These are phyloP conservation scores for Trissonchulus latispiculum DNA, from an alignment of 2,888 invertebrate genomes.

Conservation along the genomic window DNA sequence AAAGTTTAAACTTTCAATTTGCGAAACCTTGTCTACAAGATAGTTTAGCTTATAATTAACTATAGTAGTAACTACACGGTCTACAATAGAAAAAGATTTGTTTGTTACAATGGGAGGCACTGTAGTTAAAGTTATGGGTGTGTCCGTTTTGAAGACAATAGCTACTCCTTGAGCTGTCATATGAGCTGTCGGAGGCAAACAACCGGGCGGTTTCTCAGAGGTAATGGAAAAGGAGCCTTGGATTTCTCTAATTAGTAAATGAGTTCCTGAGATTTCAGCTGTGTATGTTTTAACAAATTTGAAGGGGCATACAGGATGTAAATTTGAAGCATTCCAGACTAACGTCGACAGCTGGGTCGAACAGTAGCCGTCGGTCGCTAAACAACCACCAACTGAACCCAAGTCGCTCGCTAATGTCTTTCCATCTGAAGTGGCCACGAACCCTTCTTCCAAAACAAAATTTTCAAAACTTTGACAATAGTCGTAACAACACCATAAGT, in stretches of 20 bases:
- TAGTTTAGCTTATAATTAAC: background rate
- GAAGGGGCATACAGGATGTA: background rate
- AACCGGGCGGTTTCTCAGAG: background rate
- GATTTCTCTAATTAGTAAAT: background rate
- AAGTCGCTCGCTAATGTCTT: background rate
- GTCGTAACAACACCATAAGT: slow-evolving; percentile 3
- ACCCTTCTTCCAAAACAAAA: background rate
- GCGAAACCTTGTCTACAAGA: background rate
- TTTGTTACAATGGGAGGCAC: background rate
- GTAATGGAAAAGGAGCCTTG: background rate
- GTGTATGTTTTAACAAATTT: background rate
- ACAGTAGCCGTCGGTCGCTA: background rate
- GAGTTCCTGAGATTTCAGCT: background rate
- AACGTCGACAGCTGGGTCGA: background rate
- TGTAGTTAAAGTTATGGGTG: no score
- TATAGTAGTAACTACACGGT: background rate
- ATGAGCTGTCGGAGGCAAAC: background rate
- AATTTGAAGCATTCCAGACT: background rate
- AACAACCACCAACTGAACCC: background rate
- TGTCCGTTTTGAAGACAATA: background rate
- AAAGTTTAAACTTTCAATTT: background rate
- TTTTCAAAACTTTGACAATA: background rate
- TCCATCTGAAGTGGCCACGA: background rate
- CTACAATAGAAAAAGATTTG: background rate
- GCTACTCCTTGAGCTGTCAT: background rate